phyloP scores from a whole-genome alignment of 2,888 invertebrate species.

The Acrocyrtus sp. region DNA sequence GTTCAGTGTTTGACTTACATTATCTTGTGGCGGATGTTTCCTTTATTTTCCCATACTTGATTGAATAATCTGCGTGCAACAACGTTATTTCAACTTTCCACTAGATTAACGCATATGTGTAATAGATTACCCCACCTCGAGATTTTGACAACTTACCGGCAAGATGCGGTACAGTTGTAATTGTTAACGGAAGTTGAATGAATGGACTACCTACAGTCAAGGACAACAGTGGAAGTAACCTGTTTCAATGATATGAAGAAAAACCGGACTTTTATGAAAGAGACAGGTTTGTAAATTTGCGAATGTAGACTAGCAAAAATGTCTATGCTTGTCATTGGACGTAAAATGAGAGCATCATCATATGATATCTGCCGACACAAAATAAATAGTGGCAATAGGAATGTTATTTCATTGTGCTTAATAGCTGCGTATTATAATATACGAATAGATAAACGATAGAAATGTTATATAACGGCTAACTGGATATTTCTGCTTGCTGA shows the following conservation, averaged over 20 bases:
- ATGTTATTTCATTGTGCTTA: neutral
- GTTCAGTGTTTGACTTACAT: neutral
- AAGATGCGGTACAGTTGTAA: neutral
- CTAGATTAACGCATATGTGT: no score
- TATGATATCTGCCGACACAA: neutral
- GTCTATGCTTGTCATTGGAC: neutral
- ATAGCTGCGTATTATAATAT: neutral
- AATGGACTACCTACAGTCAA: slow-evolving; percentile 23
- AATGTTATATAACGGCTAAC: neutral
- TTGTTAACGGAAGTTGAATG: slow-evolving; percentile 19
- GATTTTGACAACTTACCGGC: no score
- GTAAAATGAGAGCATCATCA: neutral
- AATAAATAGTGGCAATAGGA: no score
- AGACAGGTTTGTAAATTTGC: neutral
- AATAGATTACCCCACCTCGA: no score
- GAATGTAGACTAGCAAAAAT: neutral
- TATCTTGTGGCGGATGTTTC: no score
- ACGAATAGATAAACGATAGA: no score
- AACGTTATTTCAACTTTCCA: no score
- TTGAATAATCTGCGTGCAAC: no score
- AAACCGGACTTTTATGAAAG: neutral
- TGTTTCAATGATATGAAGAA: slow-evolving; percentile 16
- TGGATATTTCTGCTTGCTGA: neutral
- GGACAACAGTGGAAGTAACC: slow-evolving; percentile 30
- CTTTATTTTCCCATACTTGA: no score